Percentiles rank a stretch among this genome's conserved stretches.
Evolutionary conservation across 2,113 vertebrate genomes (phyloP).

Genomic region (Mola mola): DNA sequence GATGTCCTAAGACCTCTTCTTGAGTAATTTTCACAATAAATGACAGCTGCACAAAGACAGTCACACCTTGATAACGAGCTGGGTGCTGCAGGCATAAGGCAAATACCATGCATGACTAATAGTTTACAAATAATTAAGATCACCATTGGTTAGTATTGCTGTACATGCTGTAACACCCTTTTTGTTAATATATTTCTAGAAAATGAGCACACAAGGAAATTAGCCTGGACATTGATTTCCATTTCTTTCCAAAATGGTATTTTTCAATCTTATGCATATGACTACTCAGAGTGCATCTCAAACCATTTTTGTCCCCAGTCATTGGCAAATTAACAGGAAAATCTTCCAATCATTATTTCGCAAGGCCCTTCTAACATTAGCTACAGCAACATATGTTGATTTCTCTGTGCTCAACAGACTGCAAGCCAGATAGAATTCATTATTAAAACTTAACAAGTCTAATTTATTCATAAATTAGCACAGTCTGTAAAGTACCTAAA

Average conservation of each 20-base stretch:
- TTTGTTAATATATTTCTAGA: too few species aligned
- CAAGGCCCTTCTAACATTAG: background rate
- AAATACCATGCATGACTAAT: constrained; percentile 13
- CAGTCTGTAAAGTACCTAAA: background rate
- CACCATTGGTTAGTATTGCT: background rate
- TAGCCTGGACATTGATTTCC: too few species aligned
- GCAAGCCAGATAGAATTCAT: constrained; percentile 5
- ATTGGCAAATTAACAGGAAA: background rate
- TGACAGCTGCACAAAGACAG: constrained; percentile 11
- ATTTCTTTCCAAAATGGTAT: too few species aligned
- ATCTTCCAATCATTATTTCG: background rate
- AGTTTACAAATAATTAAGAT: background rate
- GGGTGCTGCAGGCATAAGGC: background rate
- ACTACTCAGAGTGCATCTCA: too few species aligned
- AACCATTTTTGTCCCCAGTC: background rate
- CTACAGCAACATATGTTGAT: background rate
- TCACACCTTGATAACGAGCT: constrained; percentile 30
- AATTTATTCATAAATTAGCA: constrained; percentile 13
- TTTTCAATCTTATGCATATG: too few species aligned
- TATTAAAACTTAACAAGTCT: background rate
- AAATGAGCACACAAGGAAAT: too few species aligned
- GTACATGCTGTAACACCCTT: background rate
- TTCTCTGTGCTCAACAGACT: constrained; percentile 1
- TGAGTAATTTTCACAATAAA: constrained; percentile 19
- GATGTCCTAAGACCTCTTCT: constrained; percentile 35